A percentile compares a stretch with the other conserved stretches of the same genome.
phyloP scores from a whole-genome alignment of 2,888 invertebrate species.

The Drosophila monieri region DNA sequence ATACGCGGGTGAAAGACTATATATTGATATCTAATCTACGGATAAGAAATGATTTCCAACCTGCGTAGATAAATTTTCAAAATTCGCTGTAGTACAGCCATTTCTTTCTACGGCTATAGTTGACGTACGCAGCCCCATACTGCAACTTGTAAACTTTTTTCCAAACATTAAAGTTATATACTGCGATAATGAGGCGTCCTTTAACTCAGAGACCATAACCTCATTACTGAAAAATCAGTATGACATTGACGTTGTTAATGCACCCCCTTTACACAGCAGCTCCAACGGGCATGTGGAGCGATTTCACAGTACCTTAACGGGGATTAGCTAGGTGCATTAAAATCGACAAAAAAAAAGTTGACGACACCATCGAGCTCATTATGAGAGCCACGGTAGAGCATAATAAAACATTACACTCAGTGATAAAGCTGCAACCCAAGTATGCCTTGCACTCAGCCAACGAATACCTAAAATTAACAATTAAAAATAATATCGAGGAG shows the following conservation, averaged over 20 bases:
- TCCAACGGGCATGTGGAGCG: neutral
- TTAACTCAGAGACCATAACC: neutral
- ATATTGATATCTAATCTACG: neutral
- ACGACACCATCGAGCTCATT: slow-evolving; percentile 4
- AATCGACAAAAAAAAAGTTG: slow-evolving; percentile 6
- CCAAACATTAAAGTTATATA: neutral
- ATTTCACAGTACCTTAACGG: neutral
- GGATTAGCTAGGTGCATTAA: slow-evolving; percentile 4
- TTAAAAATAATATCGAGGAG: neutral
- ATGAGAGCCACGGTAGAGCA: slow-evolving; percentile 9
- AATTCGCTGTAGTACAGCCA: neutral
- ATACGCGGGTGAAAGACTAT: slow-evolving; percentile 1
- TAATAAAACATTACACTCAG: slow-evolving; percentile 10
- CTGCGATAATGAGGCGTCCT: slow-evolving; percentile 5
- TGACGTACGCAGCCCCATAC: neutral
- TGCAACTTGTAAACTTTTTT: neutral
- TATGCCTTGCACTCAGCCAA: slow-evolving; percentile 3
- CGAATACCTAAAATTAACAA: neutral
- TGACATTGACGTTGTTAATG: neutral
- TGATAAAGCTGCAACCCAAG: neutral
- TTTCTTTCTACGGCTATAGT: slow-evolving; percentile 1
- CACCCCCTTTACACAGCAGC: neutral
- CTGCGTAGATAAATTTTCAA: slow-evolving; percentile 3
- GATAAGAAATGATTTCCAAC: neutral
- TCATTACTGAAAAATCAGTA: neutral